Evolutionary conservation across 2,113 vertebrate species (phyloP).

Genomic region (Chitala chitala): DNA sequence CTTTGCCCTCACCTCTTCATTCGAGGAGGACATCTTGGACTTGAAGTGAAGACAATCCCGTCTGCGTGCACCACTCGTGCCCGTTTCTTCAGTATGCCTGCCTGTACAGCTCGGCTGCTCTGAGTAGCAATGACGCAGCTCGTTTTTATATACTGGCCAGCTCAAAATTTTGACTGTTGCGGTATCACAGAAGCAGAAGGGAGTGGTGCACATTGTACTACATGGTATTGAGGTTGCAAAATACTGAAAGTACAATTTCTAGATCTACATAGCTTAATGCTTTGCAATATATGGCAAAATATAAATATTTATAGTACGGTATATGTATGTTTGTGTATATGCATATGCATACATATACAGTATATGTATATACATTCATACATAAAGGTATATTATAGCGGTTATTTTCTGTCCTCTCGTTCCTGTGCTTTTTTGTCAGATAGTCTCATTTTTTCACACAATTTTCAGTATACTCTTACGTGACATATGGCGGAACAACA

Average conservation of each 20-base stretch:
- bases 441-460: conserved; percentile 29
- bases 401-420: conserved; percentile 27
- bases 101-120: conserved; percentile 29
- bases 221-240: conserved; percentile 6
- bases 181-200: neutral
- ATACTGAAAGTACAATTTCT: conserved; percentile 21
- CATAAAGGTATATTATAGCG: conserved; percentile 44
- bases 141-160: neutral
- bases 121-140: conserved; percentile 43
- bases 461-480: conserved; percentile 44
- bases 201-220: neutral
- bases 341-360: conserved; percentile 41
- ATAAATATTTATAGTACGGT: conserved; percentile 45
- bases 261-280: conserved; percentile 35
- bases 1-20: conserved; percentile 70
- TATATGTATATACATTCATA: conserved; percentile 42
- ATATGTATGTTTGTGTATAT: conserved; percentile 48
- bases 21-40: conserved; percentile 86
- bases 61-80: conserved; percentile 41
- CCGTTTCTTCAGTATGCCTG: conserved; percentile 44
- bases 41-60: conserved; percentile 81
- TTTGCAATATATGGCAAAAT: conserved; percentile 57
- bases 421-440: conserved; percentile 18
- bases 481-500: conserved; percentile 37
- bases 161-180: neutral